Evolutionary conservation across 1,140 invertebrate genomes (phyloP).

Genomic region (Gerris buenoi): DNA sequence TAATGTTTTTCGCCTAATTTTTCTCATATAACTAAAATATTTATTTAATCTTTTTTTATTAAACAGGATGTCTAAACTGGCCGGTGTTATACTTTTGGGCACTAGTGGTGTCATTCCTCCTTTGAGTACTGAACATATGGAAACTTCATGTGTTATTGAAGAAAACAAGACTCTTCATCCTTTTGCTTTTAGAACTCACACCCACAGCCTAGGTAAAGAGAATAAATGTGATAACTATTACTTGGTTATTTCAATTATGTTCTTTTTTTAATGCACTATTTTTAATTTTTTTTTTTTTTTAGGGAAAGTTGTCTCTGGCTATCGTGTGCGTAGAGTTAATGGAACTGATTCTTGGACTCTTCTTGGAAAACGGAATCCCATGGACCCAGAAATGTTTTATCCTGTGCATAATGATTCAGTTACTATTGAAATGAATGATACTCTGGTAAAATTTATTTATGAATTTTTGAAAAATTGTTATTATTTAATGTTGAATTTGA

Average conservation of each 20-base stretch:
- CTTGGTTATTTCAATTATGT: no score
- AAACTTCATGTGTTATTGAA: slow-evolving; percentile 71
- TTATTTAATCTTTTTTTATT: no score
- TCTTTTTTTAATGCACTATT: no score
- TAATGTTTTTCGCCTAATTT: no score
- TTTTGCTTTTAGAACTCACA: slow-evolving; percentile 89
- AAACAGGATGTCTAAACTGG: slow-evolving; percentile 60
- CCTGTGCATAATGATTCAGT: slow-evolving; percentile 46
- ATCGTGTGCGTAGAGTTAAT: slow-evolving; percentile 46
- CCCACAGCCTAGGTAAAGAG: slow-evolving; percentile 71
- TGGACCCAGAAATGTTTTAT: slow-evolving; percentile 94
- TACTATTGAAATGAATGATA: slow-evolving; percentile 51
- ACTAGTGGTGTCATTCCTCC: slow-evolving; percentile 63
- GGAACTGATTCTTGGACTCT: slow-evolving; percentile 58
- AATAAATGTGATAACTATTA: no score
- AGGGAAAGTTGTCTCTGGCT: slow-evolving; percentile 76
- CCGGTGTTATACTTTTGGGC: slow-evolving; percentile 73
- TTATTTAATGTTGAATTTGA: no score
- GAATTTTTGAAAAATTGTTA: no score
- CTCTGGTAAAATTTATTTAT: slow-evolving; percentile 44
- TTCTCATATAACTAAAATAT: no score
- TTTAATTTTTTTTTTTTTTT: slow-evolving; percentile 19
- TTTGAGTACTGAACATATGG: slow-evolving; percentile 62
- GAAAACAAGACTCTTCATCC: slow-evolving; percentile 73
- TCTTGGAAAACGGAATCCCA: slow-evolving; percentile 79